A percentile compares a stretch with the other conserved stretches of the same genome.
Evolutionary conservation across 2,113 vertebrate species (phyloP).

Genomic region (Periophthalmodon schlosseri): DNA sequence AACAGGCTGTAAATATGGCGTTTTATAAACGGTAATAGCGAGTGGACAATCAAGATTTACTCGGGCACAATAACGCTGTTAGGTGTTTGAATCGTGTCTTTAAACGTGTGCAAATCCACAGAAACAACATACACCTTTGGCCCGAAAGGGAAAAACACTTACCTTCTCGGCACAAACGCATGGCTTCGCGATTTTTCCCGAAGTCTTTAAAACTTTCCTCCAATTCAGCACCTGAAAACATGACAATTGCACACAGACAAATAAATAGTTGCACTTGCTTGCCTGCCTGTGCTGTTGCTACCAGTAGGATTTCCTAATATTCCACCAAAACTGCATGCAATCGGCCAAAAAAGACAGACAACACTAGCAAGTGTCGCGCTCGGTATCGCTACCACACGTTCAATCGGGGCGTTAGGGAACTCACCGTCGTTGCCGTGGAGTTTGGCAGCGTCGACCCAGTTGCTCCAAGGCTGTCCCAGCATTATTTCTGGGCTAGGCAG

Average conservation of each 20-base stretch:
- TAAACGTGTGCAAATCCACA: conserved; percentile 51
- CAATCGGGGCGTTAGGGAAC: conserved; percentile 63
- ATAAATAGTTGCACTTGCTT: conserved; percentile 81
- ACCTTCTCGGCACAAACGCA: conserved; percentile 98
- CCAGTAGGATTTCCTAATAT: conserved; percentile 75
- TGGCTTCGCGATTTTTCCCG: conserved; percentile 95
- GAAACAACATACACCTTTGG: conserved; percentile 77
- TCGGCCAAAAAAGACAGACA: conserved; percentile 57
- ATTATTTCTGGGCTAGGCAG: conserved; percentile 94
- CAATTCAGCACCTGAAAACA: conserved; percentile 85
- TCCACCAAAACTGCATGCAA: conserved; percentile 77
- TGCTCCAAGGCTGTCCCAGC: conserved; percentile 95
- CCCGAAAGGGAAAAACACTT: conserved; percentile 76
- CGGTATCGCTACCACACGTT: conserved; percentile 57
- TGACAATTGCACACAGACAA: conserved; percentile 66
- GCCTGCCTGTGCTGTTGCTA: conserved; percentile 72
- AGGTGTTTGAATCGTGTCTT: conserved; percentile 51
- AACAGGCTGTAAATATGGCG: neutral
- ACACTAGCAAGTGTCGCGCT: conserved; percentile 66
- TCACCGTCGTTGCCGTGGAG: conserved; percentile 94
- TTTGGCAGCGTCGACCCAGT: conserved; percentile 93
- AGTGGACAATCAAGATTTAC: conserved; percentile 19
- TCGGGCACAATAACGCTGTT: conserved; percentile 29
- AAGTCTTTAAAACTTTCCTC: conserved; percentile 99
- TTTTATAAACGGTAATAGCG: neutral